Conservation (phyloP, 2,113 vertebrate species). For the Bos taurus region DNA sequence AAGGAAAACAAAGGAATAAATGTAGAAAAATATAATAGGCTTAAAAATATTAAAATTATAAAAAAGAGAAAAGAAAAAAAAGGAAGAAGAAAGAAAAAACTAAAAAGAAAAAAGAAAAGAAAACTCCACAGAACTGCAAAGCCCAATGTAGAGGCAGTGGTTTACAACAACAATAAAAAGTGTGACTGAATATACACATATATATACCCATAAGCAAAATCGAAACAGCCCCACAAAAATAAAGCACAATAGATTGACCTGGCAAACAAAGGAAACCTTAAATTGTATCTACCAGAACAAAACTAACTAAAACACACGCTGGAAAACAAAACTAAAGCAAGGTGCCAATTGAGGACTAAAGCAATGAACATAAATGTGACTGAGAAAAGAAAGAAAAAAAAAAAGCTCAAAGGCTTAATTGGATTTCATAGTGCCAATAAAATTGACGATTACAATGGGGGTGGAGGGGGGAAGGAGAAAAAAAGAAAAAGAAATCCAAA, state of each 20-base stretch:
- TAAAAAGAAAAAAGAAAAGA: not conserved
- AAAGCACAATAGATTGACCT: not conserved
- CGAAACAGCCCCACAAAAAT: not conserved
- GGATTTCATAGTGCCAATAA: not conserved
- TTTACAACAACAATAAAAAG: not conserved
- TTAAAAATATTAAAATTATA: not conserved
- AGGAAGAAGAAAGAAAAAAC: not conserved
- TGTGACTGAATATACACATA: not conserved
- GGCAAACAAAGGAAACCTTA: not conserved
- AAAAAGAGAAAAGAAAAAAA: not conserved
- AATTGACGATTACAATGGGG: not conserved
- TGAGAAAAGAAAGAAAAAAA: not conserved
- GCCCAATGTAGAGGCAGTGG: not conserved
- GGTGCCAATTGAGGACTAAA: not conserved
- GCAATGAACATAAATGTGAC: not conserved
- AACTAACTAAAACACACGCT: not conserved
- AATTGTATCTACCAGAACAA: not conserved
- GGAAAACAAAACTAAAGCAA: not conserved
- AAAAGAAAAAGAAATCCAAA: not conserved
- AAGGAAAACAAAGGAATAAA: not conserved
- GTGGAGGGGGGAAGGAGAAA: not conserved
- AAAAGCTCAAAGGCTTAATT: not conserved
- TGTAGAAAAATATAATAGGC: not conserved
- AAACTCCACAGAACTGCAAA: not conserved
- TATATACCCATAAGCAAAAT: not conserved